Percentiles rank a stretch among this genome's conserved stretches.
These are phyloP conservation scores for Prunella fulvescens DNA, from an alignment of 2,113 vertebrate species.

Conservation along the genomic window DNA sequence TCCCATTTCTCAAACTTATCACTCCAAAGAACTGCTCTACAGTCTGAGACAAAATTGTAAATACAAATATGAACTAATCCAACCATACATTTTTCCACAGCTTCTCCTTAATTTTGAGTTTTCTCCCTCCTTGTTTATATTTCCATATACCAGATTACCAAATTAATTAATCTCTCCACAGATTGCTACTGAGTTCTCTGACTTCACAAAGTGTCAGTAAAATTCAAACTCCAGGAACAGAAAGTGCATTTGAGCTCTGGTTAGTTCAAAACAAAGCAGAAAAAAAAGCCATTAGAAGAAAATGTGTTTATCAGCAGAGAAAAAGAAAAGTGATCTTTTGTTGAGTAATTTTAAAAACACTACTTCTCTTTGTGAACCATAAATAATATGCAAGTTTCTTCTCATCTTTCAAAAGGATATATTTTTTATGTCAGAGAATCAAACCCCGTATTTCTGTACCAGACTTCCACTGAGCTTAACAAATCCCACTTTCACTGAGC, in stretches of 20 bases:
- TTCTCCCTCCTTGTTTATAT: not conserved
- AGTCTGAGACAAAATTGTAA: not conserved
- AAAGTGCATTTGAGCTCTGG: not conserved
- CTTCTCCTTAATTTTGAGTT: not conserved
- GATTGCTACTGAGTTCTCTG: not conserved
- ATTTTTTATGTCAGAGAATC: not conserved
- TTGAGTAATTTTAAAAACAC: not conserved
- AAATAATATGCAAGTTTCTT: not conserved
- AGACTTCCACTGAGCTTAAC: not conserved
- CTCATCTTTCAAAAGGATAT: not conserved
- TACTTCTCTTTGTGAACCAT: not conserved
- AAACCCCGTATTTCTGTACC: not conserved
- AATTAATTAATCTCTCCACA: not conserved
- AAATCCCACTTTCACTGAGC: not conserved
- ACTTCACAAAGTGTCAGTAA: not conserved
- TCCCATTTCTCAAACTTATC: not conserved
- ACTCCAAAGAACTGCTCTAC: not conserved
- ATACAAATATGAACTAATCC: not conserved
- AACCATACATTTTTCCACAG: not conserved
- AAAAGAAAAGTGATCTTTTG: not conserved
- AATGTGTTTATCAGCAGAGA: not conserved
- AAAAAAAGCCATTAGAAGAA: not conserved
- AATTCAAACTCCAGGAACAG: not conserved
- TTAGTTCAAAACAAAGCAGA: not conserved
- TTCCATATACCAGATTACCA: not conserved